phyloP scores from a whole-genome alignment of 2,797 vertebrate species.

The Sebastes cheni region DNA sequence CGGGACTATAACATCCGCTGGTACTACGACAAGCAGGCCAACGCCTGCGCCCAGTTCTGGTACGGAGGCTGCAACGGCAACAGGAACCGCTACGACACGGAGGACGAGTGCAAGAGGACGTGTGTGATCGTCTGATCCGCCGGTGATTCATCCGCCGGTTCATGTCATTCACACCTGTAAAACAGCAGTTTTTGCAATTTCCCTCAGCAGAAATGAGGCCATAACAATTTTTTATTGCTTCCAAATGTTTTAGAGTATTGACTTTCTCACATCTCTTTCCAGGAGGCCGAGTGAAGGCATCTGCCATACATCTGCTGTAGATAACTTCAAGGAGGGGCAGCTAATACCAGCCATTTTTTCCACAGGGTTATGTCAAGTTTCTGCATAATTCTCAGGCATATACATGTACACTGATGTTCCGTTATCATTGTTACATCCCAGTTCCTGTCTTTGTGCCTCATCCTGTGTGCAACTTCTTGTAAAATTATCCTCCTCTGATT shows the following conservation, averaged over 20 bases:
- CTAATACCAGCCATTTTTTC: slow-evolving; percentile 37
- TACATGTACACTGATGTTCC: slow-evolving; percentile 17
- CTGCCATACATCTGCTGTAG: slow-evolving; percentile 51
- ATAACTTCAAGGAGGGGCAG: slow-evolving; percentile 54
- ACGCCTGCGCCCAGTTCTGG: slow-evolving; percentile 92
- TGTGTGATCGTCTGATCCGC: slow-evolving; percentile 77
- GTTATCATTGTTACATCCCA: not conserved
- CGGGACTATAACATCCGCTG: slow-evolving; percentile 87
- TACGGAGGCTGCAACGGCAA: slow-evolving; percentile 88
- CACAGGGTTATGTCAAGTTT: slow-evolving; percentile 25
- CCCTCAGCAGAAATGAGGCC: not conserved
- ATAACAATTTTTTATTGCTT: not conserved
- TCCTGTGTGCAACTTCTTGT: slow-evolving; percentile 35
- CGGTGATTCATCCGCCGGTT: slow-evolving; percentile 43
- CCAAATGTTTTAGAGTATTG: slow-evolving; percentile 25
- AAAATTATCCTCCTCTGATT: not conserved
- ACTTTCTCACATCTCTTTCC: slow-evolving; percentile 2
- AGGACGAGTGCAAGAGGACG: slow-evolving; percentile 86
- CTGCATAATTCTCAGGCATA: slow-evolving; percentile 39
- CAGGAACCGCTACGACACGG: slow-evolving; percentile 87
- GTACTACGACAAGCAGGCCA: slow-evolving; percentile 89
- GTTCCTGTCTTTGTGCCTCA: not conserved
- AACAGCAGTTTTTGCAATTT: not conserved
- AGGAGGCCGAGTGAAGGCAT: slow-evolving; percentile 65
- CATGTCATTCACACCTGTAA: slow-evolving; percentile 5